Percentiles rank a stretch among this genome's conserved stretches.
phyloP scores from a whole-genome alignment of 1,140 invertebrate species.

The Scaptomyza montana region DNA sequence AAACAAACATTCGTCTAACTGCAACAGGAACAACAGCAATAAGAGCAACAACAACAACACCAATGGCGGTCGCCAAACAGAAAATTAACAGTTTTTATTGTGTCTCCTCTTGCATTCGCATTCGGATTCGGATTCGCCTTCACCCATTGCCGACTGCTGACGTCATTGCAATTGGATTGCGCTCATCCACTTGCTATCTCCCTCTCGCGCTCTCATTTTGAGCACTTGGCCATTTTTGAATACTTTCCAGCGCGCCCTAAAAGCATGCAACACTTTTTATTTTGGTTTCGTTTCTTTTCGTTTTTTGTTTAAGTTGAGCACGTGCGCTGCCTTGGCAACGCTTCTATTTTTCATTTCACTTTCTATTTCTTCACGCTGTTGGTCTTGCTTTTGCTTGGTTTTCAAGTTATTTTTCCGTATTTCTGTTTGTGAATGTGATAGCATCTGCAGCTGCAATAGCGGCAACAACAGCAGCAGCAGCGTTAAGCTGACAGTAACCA shows the following conservation, averaged over 20 bases:
- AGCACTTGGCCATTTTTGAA: constrained; percentile 40
- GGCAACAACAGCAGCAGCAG: constrained; percentile 7
- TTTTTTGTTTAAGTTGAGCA: constrained; percentile 21
- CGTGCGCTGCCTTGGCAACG: constrained; percentile 45
- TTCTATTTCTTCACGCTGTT: constrained; percentile 1
- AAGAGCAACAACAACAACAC: constrained; percentile 11
- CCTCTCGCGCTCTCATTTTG: not conserved
- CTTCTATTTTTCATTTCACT: constrained; percentile 22
- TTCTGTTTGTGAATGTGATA: constrained; percentile 38
- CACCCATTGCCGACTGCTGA: constrained; percentile 51
- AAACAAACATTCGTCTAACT: constrained; percentile 14
- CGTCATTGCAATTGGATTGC: constrained; percentile 52
- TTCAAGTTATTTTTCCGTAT: constrained; percentile 16
- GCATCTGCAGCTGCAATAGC: constrained; percentile 24
- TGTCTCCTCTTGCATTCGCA: constrained; percentile 13
- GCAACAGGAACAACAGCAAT: constrained; percentile 7
- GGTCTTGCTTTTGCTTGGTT: constrained; percentile 6
- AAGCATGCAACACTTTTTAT: constrained; percentile 67
- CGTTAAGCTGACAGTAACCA: constrained; percentile 3
- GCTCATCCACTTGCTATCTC: not conserved
- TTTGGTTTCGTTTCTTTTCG: constrained; percentile 1
- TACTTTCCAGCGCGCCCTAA: constrained; percentile 51
- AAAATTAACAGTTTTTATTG: constrained; percentile 68
- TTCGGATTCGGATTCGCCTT: constrained; percentile 29
- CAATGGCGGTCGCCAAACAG: constrained; percentile 38